These are phyloP conservation scores for Epirrhoe tristata DNA, from an alignment of 2,888 invertebrate species.

Conservation along the genomic window DNA sequence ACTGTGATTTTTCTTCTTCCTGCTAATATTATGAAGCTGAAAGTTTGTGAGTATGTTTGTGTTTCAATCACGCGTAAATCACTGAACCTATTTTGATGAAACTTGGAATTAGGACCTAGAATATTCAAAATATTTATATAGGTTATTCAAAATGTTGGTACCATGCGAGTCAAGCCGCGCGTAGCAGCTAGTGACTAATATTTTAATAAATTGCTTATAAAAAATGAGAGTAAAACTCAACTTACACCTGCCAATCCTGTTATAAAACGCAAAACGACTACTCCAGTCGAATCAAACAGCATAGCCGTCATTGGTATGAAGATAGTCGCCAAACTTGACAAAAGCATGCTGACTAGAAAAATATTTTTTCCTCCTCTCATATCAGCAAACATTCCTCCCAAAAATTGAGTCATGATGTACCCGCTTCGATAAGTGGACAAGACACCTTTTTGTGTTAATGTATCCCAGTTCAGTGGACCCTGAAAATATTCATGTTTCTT, in stretches of 20 bases:
- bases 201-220: no score
- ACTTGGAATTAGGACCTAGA: no score
- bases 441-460: background rate
- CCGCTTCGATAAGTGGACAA: constrained; percentile 4
- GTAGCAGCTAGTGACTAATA: no score
- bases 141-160: no score
- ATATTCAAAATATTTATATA: no score
- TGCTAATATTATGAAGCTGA: no score
- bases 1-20: no score
- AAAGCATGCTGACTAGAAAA: constrained; percentile 4
- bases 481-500: constrained; percentile 13
- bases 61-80: no score
- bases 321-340: constrained; percentile 20
- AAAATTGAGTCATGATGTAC: constrained; percentile 27
- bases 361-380: constrained; percentile 28
- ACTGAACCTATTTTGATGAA: no score
- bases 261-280: constrained; percentile 23
- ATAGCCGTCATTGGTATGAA: constrained; percentile 23
- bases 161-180: no score
- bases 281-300: constrained; percentile 16
- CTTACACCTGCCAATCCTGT: constrained; percentile 32
- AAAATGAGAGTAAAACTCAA: background rate
- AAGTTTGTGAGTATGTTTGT: no score
- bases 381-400: constrained; percentile 32
- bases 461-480: constrained; percentile 28